A percentile compares a stretch with the other conserved stretches of the same genome.
Evolutionary conservation across 2,797 vertebrate genomes (phyloP).

Genomic region (Rallus crepitans): DNA sequence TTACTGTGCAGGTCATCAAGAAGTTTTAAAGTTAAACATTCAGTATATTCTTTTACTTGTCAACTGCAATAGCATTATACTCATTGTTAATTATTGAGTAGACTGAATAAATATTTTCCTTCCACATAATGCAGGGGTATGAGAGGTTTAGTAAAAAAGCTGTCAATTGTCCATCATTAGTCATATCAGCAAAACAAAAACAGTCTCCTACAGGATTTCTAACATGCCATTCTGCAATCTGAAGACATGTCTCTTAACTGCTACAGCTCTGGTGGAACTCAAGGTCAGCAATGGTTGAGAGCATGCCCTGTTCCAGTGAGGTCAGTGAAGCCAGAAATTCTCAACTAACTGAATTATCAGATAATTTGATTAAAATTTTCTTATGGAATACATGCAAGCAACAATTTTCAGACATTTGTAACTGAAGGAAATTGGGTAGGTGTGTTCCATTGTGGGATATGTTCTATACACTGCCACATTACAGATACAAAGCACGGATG

Average conservation of each 20-base stretch:
- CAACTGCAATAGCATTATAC: background rate
- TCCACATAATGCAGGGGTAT: background rate
- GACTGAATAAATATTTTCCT: background rate
- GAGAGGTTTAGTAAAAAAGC: background rate
- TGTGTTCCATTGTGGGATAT: background rate
- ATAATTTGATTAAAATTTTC: background rate
- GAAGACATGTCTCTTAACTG: background rate
- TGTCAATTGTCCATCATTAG: background rate
- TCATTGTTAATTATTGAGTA: background rate
- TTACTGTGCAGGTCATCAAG: background rate
- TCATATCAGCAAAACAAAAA: background rate
- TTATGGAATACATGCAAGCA: background rate
- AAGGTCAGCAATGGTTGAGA: background rate
- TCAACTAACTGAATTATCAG: background rate
- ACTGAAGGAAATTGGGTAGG: background rate
- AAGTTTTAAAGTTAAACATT: background rate
- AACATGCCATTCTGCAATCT: background rate
- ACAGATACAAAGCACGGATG: background rate
- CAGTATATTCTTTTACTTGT: background rate
- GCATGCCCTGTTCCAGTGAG: background rate
- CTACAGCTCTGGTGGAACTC: background rate
- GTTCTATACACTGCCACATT: background rate
- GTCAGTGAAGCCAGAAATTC: background rate
- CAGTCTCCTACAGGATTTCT: background rate
- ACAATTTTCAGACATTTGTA: background rate